Conservation (phyloP, 2,797 vertebrate species). For the Protosalanx chinensis region DNA sequence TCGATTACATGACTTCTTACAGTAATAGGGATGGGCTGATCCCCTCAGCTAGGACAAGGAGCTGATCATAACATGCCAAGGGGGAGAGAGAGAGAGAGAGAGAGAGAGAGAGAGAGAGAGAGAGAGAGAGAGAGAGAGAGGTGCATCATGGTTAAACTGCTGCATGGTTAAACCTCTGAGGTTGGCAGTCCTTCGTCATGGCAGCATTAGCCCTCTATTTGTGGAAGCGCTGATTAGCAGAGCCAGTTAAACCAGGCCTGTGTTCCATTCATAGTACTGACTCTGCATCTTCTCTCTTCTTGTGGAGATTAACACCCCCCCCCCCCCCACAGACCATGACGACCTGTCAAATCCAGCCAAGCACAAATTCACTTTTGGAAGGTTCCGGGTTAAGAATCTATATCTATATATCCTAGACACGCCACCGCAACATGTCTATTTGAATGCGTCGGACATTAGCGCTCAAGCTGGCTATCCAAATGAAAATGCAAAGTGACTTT, state of each 20-base stretch:
- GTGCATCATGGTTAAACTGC: neutral
- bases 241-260: conserved; percentile 14
- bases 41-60: conserved; percentile 16
- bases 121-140: neutral
- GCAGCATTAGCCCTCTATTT: conserved; percentile 39
- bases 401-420: no score
- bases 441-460: neutral
- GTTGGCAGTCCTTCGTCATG: neutral
- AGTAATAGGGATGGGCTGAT: conserved; percentile 27
- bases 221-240: conserved; percentile 29
- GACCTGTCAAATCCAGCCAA: neutral
- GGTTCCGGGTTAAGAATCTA: no score
- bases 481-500: conserved; percentile 6
- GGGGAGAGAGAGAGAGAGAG: neutral
- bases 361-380: no score
- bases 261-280: conserved; percentile 14
- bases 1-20: conserved; percentile 1
- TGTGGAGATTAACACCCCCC: conserved; percentile 4
- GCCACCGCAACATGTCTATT: neutral
- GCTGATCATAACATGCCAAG: neutral
- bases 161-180: no score
- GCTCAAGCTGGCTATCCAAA: neutral
- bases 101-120: conserved; percentile 1
- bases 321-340: neutral
- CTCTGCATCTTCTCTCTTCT: conserved; percentile 6